These are phyloP conservation scores for Cebidichthys violaceus DNA, from an alignment of 2,113 vertebrate species.

Conservation along the genomic window DNA sequence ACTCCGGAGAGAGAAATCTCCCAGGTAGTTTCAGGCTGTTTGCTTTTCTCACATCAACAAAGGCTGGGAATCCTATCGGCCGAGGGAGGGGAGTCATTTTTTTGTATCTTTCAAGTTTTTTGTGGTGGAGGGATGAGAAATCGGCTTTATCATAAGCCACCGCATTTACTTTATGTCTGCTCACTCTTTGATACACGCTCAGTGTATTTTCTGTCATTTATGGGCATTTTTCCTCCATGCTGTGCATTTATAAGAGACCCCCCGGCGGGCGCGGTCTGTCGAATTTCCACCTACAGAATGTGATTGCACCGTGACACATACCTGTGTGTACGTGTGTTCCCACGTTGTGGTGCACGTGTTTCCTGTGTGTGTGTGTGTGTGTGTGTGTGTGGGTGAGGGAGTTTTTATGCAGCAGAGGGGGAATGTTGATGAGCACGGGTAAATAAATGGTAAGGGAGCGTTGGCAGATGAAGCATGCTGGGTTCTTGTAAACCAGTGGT, in stretches of 20 bases:
- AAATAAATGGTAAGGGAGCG: constrained; percentile 57
- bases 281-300: constrained; percentile 2
- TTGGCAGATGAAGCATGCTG: constrained; percentile 62
- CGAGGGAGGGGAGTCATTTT: constrained; percentile 20
- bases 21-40: constrained; percentile 65
- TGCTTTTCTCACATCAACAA: constrained; percentile 58
- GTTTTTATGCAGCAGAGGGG: constrained; percentile 34
- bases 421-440: constrained; percentile 56
- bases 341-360: neutral
- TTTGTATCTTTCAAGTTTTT: constrained; percentile 10
- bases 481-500: constrained; percentile 67
- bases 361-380: neutral
- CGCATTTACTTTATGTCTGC: constrained; percentile 12
- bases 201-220: constrained; percentile 32
- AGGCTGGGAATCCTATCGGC: constrained; percentile 41
- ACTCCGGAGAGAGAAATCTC: constrained; percentile 48
- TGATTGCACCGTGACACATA: constrained; percentile 30
- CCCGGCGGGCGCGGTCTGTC: constrained; percentile 1
- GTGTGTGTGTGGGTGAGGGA: neutral
- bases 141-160: constrained; percentile 29
- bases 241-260: constrained; percentile 40
- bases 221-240: constrained; percentile 11
- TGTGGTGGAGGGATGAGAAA: constrained; percentile 36
- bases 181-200: constrained; percentile 7
- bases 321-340: constrained; percentile 4